Evolutionary conservation across 1,140 invertebrate species (phyloP), one percentile per base, ranked within the genome.

Genomic region (Panagrolaimus sp.): DNA sequence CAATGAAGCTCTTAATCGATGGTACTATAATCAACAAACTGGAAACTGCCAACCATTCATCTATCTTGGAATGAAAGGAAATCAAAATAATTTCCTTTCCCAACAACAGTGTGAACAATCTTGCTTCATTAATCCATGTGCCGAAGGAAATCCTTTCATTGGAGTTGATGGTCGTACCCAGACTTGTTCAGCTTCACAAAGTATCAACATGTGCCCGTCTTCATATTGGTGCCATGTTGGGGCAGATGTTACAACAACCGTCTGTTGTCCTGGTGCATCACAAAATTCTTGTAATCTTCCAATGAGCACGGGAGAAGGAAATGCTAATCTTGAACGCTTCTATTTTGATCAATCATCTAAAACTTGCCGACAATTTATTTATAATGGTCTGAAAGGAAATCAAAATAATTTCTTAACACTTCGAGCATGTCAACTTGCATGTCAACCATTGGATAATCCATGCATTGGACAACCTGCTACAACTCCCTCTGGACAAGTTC

Each of bases 341-440:
- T 84, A 83, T 72, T 86, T 78, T 68, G 83, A 85, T 70, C 68
- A 71, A 45, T 63, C 72, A 8, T 78, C 78, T 5, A 77, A 79
- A 38, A 73, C 76, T 5, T 86, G 85, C 75, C 74, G 83, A 44
- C 51, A 43, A 4, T 86, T 86, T 67, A 74, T 79, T 14, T 86
- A 86, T 69, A 81, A 82, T 13, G 85, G 85, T 7, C 83, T 86
- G 61, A 77, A 79, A 51, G 85, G 85, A 9, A 86, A 86, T 70
- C 77, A 82, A n/a, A 86, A 86, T 73, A 83, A 82, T 66, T 86
- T 85, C 64, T 65, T 76, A 9, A 78, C 80, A 1, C 63, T 79
- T 72, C 62, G 81, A 44, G 71, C 81, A 9, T 82, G 80, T 16
- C 80, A 82, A 70, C 72, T 82, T 8, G 72, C 78, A 31, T 82